phyloP scores from a whole-genome alignment of 2,888 invertebrate species.

The Conus canariensis region DNA sequence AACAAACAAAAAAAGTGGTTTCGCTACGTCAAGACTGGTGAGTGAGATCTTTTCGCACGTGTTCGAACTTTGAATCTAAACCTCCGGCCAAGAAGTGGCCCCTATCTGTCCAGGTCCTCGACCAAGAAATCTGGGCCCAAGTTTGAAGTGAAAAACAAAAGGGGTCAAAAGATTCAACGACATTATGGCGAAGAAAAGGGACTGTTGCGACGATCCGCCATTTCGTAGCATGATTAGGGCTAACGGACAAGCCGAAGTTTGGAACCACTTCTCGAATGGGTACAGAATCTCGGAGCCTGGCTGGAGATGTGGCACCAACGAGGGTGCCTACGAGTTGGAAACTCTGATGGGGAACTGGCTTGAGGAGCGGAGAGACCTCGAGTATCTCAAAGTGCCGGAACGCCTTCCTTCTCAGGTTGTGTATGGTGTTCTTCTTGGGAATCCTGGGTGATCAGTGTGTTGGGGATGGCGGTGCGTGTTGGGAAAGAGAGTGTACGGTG shows the following conservation, averaged over 20 bases:
- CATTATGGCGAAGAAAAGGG: background rate
- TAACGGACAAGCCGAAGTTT: conserved; percentile 70
- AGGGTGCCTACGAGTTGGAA: conserved; percentile 65
- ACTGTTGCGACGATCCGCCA: conserved; percentile 41
- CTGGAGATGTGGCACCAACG: conserved; percentile 74
- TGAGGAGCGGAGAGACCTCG: conserved; percentile 73
- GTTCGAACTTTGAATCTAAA: too few species aligned
- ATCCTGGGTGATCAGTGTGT: too few species aligned
- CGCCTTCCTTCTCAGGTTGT: conserved; percentile 73
- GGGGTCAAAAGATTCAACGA: background rate
- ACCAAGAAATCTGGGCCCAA: too few species aligned
- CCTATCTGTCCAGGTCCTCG: too few species aligned
- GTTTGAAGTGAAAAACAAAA: too few species aligned
- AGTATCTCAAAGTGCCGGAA: conserved; percentile 64
- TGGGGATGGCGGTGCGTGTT: too few species aligned
- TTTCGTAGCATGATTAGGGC: conserved; percentile 71
- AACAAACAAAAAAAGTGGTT: too few species aligned
- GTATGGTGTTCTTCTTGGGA: background rate
- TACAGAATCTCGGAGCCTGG: conserved; percentile 72
- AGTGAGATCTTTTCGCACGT: too few species aligned
- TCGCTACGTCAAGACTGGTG: too few species aligned
- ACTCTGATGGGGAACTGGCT: conserved; percentile 76
- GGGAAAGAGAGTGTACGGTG: too few species aligned
- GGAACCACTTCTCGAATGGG: conserved; percentile 69
- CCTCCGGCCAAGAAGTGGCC: too few species aligned